These are phyloP conservation scores for Littorina saxatilis DNA, from an alignment of 1,140 invertebrate genomes.

Conservation along the genomic window DNA sequence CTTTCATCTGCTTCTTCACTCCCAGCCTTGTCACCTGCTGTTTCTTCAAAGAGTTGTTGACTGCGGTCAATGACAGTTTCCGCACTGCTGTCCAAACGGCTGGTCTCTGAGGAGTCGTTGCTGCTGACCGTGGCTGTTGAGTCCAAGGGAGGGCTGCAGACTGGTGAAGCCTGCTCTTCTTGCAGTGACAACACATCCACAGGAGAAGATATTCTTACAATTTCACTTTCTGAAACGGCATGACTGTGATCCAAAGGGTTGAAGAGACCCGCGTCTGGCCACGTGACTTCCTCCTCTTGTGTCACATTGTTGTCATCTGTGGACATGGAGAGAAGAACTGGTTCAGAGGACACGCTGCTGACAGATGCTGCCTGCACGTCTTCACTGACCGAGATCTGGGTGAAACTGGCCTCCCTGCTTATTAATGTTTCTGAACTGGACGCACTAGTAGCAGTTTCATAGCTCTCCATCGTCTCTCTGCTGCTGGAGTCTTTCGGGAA, in stretches of 20 bases:
- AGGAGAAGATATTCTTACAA: neutral
- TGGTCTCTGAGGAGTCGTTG: slow-evolving; percentile 53
- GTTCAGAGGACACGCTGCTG: slow-evolving; percentile 33
- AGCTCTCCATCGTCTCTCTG: slow-evolving; percentile 15
- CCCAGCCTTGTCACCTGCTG: neutral
- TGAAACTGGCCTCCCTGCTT: slow-evolving; percentile 5
- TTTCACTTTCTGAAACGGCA: neutral
- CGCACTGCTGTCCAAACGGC: slow-evolving; percentile 67
- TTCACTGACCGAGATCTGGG: slow-evolving; percentile 4
- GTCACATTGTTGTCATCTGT: slow-evolving; percentile 31
- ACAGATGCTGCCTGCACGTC: slow-evolving; percentile 17
- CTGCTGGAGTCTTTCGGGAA: slow-evolving; percentile 3
- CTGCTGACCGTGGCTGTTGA: slow-evolving; percentile 31
- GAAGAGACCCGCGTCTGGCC: neutral
- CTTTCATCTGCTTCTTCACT: neutral
- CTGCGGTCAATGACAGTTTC: slow-evolving; percentile 63
- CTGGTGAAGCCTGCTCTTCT: neutral
- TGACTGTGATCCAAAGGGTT: slow-evolving; percentile 20
- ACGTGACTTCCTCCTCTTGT: neutral
- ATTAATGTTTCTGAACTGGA: neutral
- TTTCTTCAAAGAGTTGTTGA: neutral
- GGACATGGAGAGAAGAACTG: slow-evolving; percentile 32
- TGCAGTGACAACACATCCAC: neutral
- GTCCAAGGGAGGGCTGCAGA: slow-evolving; percentile 14
- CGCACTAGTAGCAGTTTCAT: neutral